A percentile compares a stretch with the other conserved stretches of the same genome.
Evolutionary conservation across 2,888 invertebrate species (phyloP).

Genomic region (Alviniconcha strummeri): DNA sequence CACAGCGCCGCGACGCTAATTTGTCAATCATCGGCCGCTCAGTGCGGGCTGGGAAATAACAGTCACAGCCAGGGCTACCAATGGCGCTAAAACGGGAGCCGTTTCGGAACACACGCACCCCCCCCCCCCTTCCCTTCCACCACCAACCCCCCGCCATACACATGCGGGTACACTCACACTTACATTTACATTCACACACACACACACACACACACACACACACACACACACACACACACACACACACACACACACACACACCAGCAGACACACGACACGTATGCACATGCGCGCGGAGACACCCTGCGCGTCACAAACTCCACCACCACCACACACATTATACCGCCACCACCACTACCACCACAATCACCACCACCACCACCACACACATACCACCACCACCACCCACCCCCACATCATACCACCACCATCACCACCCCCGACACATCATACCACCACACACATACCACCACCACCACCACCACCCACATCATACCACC

Average conservation of each 20-base stretch:
- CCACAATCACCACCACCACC: not conserved
- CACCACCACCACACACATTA: not conserved
- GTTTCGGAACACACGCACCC: too few relatives aligned
- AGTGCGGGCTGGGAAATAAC: too few relatives aligned
- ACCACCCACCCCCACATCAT: not conserved
- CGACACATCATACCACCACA: too few relatives aligned
- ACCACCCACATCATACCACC: too few relatives aligned
- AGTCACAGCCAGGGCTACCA: too few relatives aligned
- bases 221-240: not conserved
- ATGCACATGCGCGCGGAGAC: not conserved
- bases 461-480: too few relatives aligned
- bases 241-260: not conserved
- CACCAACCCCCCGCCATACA: not conserved
- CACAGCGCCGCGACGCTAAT: too few relatives aligned
- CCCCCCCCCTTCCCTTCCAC: too few relatives aligned
- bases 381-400: too few relatives aligned
- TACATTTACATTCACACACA: not conserved
- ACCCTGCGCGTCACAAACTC: not conserved
- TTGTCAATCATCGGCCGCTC: too few relatives aligned
- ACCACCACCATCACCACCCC: too few relatives aligned
- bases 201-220: not conserved
- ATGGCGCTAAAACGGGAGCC: too few relatives aligned
- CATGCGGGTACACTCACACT: not conserved
- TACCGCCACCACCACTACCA: not conserved
- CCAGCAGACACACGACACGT: not conserved